Conservation (phyloP, 2,113 vertebrate species). For the Oostethus manadensis region DNA sequence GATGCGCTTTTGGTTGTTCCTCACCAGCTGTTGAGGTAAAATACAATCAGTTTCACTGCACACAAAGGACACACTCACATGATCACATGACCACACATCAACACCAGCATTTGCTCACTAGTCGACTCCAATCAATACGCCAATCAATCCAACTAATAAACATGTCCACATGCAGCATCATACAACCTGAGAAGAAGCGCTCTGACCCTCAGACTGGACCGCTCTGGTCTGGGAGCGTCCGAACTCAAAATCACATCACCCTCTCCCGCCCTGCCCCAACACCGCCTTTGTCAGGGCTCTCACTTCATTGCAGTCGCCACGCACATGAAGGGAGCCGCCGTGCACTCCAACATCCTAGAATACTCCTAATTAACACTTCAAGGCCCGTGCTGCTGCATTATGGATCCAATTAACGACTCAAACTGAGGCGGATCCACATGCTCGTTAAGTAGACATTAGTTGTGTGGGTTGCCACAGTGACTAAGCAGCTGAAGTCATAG, state of each 20-base stretch:
- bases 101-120: no score
- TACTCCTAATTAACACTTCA: slow-evolving; percentile 70
- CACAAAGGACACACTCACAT: neutral
- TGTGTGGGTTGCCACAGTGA: no score
- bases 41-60: neutral
- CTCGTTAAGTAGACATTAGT: no score
- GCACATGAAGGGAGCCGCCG: slow-evolving; percentile 45
- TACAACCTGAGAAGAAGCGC: slow-evolving; percentile 56
- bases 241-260: neutral
- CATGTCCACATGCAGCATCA: neutral
- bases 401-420: slow-evolving; percentile 39
- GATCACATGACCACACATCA: no score
- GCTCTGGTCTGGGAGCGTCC: neutral
- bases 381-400: slow-evolving; percentile 59
- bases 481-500: no score
- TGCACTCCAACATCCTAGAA: slow-evolving; percentile 45
- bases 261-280: neutral
- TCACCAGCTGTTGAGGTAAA: no score
- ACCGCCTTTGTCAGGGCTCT: neutral
- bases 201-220: neutral
- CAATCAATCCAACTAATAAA: no score
- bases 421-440: neutral
- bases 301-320: slow-evolving; percentile 19
- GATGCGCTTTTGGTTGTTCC: no score
- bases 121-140: no score